Percentiles rank a stretch among this genome's conserved stretches.
phyloP scores from a whole-genome alignment of 2,888 invertebrate species.

The Oscheius onirici region DNA sequence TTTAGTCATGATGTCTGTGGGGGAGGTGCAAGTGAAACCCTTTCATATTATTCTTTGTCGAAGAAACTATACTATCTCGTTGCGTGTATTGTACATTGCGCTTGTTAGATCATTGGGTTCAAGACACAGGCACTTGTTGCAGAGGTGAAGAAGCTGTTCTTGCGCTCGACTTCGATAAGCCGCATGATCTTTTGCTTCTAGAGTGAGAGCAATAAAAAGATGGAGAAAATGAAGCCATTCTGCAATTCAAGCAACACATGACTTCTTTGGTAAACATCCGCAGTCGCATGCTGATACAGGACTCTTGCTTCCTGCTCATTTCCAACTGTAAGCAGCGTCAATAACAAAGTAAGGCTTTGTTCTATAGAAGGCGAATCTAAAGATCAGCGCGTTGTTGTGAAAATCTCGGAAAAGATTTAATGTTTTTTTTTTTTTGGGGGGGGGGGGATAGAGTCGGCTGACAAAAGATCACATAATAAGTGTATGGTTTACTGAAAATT shows the following conservation, averaged over 20 bases:
- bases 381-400: neutral
- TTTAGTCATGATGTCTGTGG: conserved; percentile 18
- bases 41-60: conserved; percentile 6
- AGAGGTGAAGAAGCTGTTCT: neutral
- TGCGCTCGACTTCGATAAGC: neutral
- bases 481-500: neutral
- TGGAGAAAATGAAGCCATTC: neutral
- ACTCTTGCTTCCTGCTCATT: no score
- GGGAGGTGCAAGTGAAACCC: conserved; percentile 3
- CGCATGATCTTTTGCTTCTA: conserved; percentile 6
- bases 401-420: neutral
- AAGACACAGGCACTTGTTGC: conserved; percentile 4
- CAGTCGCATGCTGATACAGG: neutral
- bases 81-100: conserved; percentile 8
- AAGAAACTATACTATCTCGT: conserved; percentile 9
- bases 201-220: neutral
- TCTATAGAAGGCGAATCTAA: neutral
- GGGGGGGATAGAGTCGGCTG: neutral
- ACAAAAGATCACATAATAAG: neutral
- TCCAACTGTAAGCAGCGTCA: neutral
- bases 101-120: conserved; percentile 15
- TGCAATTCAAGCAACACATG: neutral
- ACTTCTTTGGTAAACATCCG: neutral
- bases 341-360: neutral
- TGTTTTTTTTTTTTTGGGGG: neutral